Evolutionary conservation across 1,140 invertebrate species (phyloP).

Genomic region (Mya arenaria): DNA sequence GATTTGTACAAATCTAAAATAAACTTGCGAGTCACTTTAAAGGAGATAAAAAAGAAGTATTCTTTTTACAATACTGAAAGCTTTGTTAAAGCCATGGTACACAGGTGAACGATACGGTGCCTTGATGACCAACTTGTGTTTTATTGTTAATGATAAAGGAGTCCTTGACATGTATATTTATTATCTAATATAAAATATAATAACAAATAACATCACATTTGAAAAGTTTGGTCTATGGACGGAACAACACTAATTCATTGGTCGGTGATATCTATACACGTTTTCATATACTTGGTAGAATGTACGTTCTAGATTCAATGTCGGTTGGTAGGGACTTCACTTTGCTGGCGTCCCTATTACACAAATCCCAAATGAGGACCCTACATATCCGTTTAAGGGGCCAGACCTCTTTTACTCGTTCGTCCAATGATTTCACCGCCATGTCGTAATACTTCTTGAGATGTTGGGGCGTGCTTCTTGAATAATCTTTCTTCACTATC

Average conservation of each 20-base stretch:
- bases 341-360: conserved; percentile 38
- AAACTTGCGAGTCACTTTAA: too few relatives aligned
- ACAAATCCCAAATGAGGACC: conserved; percentile 48
- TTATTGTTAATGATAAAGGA: too few relatives aligned
- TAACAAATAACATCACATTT: too few relatives aligned
- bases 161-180: too few relatives aligned
- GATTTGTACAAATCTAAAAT: too few relatives aligned
- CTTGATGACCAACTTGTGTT: too few relatives aligned
- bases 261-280: not conserved
- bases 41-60: too few relatives aligned
- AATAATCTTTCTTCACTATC: conserved; percentile 60
- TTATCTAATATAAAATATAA: too few relatives aligned
- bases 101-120: too few relatives aligned
- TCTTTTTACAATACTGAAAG: too few relatives aligned
- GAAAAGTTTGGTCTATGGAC: too few relatives aligned
- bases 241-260: not conserved
- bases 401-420: conserved; percentile 27
- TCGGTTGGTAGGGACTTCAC: conserved; percentile 45
- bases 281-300: conserved; percentile 50
- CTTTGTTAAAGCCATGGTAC: too few relatives aligned
- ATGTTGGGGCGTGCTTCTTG: conserved; percentile 28
- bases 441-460: conserved; percentile 52
- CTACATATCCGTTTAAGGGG: conserved; percentile 55
- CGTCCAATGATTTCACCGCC: conserved; percentile 40
- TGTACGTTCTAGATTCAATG: conserved; percentile 52